Base-by-base conservation (phyloP, 2,797 vertebrate species). In the Pipistrellus pipistrellus region DNA sequence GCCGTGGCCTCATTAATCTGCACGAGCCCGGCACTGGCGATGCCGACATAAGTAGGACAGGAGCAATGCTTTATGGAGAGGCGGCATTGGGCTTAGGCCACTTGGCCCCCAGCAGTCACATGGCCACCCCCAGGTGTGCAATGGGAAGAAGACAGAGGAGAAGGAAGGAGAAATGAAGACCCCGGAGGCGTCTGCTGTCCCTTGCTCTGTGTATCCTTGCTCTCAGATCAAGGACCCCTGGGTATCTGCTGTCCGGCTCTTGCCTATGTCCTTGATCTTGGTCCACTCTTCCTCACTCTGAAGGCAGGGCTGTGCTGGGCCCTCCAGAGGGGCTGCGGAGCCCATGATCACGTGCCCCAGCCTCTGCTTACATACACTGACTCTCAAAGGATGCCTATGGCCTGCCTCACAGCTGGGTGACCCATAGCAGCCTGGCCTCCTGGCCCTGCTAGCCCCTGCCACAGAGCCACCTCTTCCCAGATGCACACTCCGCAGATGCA, bases 1-100 rank as follows among this genome's bases (percentile, higher is more conserved):
- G 97, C 96, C 32, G 13, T 90, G 97, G 96, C 97, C 97, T 97
- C 98, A 98, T 98, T 97, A 97, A 97, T 98, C 96, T 97, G 94
- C 2, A 1, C 6, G 78, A 95, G 96, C 72, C 96, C 78, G 57
- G 94, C 96, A 73, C 48, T 55, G 85, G 69, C 20, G 20, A 76
- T 46, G 32, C 53, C 59, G 44, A 94, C 68, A 7, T 90, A 93
- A 96, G 97, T 71, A 96, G 98, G 98, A 85, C 97, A 96, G 87
- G 72, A 95, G 96, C 90, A 23, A 92, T 12, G 48, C 96, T 38
- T 75, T 11, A 23, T 3, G 77, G 71, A 88, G 59, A 91, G 91
- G 94, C 73, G 82, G 86, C 77, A 92, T 85, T 62, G 69, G 64
- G 62, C 88, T 83, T 81, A 35, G 83, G 94, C 53, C 76, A 27